Percentiles rank a stretch among this genome's conserved stretches.
Conservation (phyloP, 2,888 invertebrate species). For the Spialia ferax region DNA sequence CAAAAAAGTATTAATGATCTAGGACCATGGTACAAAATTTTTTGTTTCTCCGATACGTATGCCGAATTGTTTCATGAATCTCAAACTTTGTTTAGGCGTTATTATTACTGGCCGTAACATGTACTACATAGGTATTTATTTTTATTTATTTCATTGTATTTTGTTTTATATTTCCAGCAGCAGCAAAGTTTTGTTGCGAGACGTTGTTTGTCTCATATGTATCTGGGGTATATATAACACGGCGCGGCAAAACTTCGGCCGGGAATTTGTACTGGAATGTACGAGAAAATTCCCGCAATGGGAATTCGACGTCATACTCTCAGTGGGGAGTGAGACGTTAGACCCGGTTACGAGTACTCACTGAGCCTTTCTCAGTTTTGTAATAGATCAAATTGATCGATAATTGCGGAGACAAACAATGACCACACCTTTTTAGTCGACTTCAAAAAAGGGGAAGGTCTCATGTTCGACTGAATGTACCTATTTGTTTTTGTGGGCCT, state of each 20-base stretch:
- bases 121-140: too few relatives aligned
- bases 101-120: too few relatives aligned
- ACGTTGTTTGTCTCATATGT: constrained; percentile 18
- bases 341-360: constrained; percentile 74
- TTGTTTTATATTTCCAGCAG: neutral
- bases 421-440: neutral
- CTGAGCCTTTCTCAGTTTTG: constrained; percentile 69
- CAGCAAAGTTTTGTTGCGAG: neutral
- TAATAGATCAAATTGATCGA: constrained; percentile 73
- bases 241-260: constrained; percentile 65
- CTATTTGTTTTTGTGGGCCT: too few relatives aligned
- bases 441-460: neutral
- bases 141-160: neutral
- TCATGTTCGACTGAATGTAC: too few relatives aligned
- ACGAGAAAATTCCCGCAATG: constrained; percentile 70
- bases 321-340: constrained; percentile 76
- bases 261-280: constrained; percentile 79
- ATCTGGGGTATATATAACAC: constrained; percentile 54
- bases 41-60: too few relatives aligned
- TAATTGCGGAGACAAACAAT: constrained; percentile 53
- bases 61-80: too few relatives aligned
- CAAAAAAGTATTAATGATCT: too few relatives aligned
- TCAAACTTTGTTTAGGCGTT: too few relatives aligned
- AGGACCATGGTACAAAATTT: too few relatives aligned
- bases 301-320: constrained; percentile 61